phyloP scores from a whole-genome alignment of 1,140 invertebrate species.

The Plectus sambesii region DNA sequence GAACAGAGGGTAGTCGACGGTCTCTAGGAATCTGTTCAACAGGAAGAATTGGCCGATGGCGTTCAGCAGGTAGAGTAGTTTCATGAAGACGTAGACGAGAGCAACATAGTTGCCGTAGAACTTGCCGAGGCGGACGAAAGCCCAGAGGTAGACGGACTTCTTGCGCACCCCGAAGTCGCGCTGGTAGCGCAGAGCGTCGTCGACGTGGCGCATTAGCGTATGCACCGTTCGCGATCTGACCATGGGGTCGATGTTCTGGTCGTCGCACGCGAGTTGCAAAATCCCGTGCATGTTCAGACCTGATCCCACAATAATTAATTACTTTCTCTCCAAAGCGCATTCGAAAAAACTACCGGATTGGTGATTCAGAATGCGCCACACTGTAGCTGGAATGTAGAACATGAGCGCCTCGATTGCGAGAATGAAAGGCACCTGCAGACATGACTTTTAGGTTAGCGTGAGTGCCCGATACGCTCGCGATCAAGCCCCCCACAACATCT shows the following conservation, averaged over 20 bases:
- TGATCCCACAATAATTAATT: conserved; percentile 11
- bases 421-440: conserved; percentile 52
- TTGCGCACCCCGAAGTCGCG: conserved; percentile 44
- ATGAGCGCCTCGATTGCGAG: conserved; percentile 50
- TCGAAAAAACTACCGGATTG: conserved; percentile 46
- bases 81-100: conserved; percentile 48
- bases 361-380: conserved; percentile 51
- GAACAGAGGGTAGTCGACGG: conserved; percentile 50
- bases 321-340: background rate
- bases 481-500: no score
- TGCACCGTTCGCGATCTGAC: conserved; percentile 39
- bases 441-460: no score
- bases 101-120: conserved; percentile 50
- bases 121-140: conserved; percentile 34
- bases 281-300: conserved; percentile 42
- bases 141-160: conserved; percentile 29
- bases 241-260: conserved; percentile 39
- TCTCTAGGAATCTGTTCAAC: conserved; percentile 51
- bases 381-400: conserved; percentile 51
- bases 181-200: no score
- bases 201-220: conserved; percentile 20
- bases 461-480: no score
- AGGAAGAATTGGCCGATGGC: conserved; percentile 52
- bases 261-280: conserved; percentile 41
- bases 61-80: conserved; percentile 51